Base-by-base conservation (phyloP, 30 jellyfish, hydroid and myxozoan genomes). In the Nemopilema nomurai region DNA sequence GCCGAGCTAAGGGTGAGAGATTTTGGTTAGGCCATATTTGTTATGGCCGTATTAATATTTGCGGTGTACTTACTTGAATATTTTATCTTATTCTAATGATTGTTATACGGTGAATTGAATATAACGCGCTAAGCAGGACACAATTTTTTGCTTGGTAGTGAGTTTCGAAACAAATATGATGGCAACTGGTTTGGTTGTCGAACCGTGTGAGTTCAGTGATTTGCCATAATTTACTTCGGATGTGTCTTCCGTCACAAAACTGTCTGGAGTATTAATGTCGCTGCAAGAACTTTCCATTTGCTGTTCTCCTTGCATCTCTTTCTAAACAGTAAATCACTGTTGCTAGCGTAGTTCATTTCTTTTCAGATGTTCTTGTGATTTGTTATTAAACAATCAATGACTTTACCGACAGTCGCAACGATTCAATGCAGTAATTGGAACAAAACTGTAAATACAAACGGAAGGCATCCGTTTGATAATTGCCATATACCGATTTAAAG, bases 1-100 rank as follows among this genome's bases (percentile, higher is more conserved):
- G 98, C 70, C 79, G 32, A 21, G 91, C 96, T 8, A 92, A 92
- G 84, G 98, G 98, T 92, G 30, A 29, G 85, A 49, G 25, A 62
- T 41, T 32, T 0, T 16, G 26, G 49, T 19, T 77, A 63, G 84
- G 85, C 78, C 83, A 13, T 75, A 21, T 76, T 71, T n/a, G 22
- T 62, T 19, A 3, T 21, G 33, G 52, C 29, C 8, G 49, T 1
- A 78, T 13, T 20, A 49, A 17, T 41, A 52, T 6, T 0, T 21
- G 4, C 3, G 51, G 32, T 22, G 27, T 70, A 4, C 6, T 64
- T 26, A 41, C 6, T 41, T 41, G 6, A 13, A 13, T 41, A 41
- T 41, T 41, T 41, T 41, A 41, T 41, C 57, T 41, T 6, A 41
- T 41, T 6, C 9, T 41, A 13, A 3, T 41, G 9, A 6, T 41